These are phyloP conservation scores for Pachycephus smyrnensis DNA, from an alignment of 2,888 invertebrate species.

Conservation along the genomic window DNA sequence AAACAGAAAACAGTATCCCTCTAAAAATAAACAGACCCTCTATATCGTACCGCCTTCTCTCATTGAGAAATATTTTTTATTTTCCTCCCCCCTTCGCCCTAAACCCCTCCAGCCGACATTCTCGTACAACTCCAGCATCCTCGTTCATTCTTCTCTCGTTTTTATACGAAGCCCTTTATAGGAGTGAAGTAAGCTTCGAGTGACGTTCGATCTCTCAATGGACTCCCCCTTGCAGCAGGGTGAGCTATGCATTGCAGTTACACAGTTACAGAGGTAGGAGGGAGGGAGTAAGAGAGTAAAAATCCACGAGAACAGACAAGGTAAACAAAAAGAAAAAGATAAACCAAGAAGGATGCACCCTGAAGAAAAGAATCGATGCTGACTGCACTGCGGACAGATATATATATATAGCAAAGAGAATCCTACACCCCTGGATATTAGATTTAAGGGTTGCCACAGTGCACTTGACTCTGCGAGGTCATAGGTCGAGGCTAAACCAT, in stretches of 20 bases:
- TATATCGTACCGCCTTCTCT: background rate
- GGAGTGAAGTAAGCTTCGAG: background rate
- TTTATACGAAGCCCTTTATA: background rate
- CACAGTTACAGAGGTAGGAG: constrained; percentile 8
- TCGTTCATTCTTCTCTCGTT: background rate
- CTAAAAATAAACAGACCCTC: background rate
- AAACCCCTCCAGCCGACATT: background rate
- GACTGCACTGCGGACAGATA: background rate
- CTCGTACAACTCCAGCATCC: background rate
- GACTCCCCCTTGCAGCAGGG: background rate
- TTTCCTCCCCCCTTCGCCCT: background rate
- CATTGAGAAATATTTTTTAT: background rate
- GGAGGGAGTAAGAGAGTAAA: background rate
- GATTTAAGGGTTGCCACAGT: background rate
- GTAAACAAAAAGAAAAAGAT: constrained; percentile 18
- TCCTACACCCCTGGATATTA: background rate
- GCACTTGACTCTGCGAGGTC: background rate
- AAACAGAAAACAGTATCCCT: background rate
- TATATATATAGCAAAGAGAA: background rate
- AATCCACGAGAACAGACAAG: background rate
- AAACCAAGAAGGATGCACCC: background rate
- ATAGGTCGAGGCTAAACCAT: background rate
- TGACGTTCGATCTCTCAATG: background rate
- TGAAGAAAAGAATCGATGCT: background rate
- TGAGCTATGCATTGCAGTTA: constrained; percentile 9